Conservation (phyloP, 2,888 invertebrate genomes). For the Troides helena region DNA sequence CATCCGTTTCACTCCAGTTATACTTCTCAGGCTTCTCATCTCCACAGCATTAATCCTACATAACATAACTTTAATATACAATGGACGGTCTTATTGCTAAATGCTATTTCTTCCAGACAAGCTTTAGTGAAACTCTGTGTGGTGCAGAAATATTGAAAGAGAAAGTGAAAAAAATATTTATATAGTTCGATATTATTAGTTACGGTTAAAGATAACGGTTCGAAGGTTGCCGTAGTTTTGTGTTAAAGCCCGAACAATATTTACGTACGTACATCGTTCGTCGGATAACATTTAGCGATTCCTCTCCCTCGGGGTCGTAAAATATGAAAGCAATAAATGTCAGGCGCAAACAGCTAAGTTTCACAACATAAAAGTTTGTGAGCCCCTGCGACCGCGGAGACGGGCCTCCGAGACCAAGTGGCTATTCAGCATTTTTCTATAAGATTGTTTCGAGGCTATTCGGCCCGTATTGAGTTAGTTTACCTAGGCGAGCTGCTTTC, state of each 20-base stretch:
- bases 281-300: conserved; percentile 51
- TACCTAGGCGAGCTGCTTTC: conserved; percentile 23
- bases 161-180: too few relatives aligned
- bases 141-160: too few relatives aligned
- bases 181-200: too few relatives aligned
- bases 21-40: too few relatives aligned
- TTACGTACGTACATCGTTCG: conserved; percentile 39
- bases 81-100: too few relatives aligned
- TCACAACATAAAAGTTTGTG: conserved; percentile 70
- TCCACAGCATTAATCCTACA: too few relatives aligned
- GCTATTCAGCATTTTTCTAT: conserved; percentile 61
- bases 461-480: conserved; percentile 33
- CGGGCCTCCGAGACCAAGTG: conserved; percentile 52
- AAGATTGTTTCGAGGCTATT: conserved; percentile 43
- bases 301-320: conserved; percentile 59
- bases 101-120: too few relatives aligned
- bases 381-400: conserved; percentile 47
- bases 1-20: too few relatives aligned
- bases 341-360: conserved; percentile 70
- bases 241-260: background rate
- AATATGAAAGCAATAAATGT: conserved; percentile 74
- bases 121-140: too few relatives aligned
- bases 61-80: too few relatives aligned
- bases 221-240: too few relatives aligned
- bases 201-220: too few relatives aligned